Conservation (phyloP, 2,797 vertebrate species). For the Pangasius larnaudii region DNA sequence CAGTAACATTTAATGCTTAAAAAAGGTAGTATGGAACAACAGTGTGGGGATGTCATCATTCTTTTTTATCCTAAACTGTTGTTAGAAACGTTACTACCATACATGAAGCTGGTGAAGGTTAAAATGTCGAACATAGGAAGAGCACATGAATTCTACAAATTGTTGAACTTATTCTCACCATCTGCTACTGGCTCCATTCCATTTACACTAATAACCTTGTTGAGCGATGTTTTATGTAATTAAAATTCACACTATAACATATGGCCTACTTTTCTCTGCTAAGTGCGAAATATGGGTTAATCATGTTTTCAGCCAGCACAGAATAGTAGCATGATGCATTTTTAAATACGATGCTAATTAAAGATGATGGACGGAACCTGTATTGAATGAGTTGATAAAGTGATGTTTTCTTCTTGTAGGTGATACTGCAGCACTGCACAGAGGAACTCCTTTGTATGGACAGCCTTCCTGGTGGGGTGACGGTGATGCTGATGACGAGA, state of each 20-base stretch:
- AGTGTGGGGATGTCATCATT: neutral
- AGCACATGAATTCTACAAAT: neutral
- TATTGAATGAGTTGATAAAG: neutral
- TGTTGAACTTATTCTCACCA: neutral
- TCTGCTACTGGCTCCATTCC: constrained; percentile 2
- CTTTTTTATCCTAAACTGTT: neutral
- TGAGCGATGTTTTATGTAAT: neutral
- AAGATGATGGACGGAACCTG: neutral
- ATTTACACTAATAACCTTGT: constrained; percentile 6
- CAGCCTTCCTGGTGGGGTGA: constrained; percentile 99
- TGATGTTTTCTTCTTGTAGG: constrained; percentile 54
- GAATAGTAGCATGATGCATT: neutral
- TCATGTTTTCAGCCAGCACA: neutral
- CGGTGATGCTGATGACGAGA: constrained; percentile 91
- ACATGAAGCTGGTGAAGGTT: constrained; percentile 6
- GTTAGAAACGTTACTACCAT: neutral
- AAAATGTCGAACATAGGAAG: neutral
- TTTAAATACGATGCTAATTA: neutral
- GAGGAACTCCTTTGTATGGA: constrained; percentile 94
- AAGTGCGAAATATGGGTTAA: neutral
- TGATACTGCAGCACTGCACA: constrained; percentile 87
- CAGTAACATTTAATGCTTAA: neutral
- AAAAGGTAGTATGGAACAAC: neutral
- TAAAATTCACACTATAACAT: neutral
- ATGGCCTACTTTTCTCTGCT: constrained; percentile 15